Conservation (phyloP, 2,888 invertebrate species). For the Pyrgus malvae region DNA sequence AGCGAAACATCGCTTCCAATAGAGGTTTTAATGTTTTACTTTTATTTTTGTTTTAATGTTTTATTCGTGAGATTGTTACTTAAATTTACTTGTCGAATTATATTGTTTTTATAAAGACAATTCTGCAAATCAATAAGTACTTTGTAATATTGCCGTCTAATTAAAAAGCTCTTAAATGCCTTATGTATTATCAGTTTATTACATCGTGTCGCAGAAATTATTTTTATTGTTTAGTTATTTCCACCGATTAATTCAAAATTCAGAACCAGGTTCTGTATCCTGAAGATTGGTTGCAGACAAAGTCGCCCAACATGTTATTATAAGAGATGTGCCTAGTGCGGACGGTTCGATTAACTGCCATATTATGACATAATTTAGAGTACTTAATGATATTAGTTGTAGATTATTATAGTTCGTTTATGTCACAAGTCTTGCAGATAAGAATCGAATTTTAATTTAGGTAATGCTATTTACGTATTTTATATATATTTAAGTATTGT, state of each 20-base stretch:
- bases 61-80: slow-evolving; percentile 18
- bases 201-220: slow-evolving; percentile 25
- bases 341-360: slow-evolving; percentile 81
- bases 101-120: slow-evolving; percentile 10
- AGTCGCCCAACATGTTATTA: slow-evolving; percentile 54
- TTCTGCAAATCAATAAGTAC: slow-evolving; percentile 16
- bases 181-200: slow-evolving; percentile 16
- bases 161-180: slow-evolving; percentile 1
- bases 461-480: slow-evolving; percentile 54
- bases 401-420: slow-evolving; percentile 68
- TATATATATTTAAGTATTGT: slow-evolving; percentile 48
- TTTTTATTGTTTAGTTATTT: slow-evolving; percentile 47
- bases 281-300: slow-evolving; percentile 55
- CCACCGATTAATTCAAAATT: slow-evolving; percentile 76
- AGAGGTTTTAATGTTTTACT: slow-evolving; percentile 38
- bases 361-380: slow-evolving; percentile 80
- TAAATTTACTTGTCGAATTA: slow-evolving; percentile 15
- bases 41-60: slow-evolving; percentile 11
- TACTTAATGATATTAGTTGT: slow-evolving; percentile 69
- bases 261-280: slow-evolving; percentile 69
- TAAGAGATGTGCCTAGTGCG: slow-evolving; percentile 68
- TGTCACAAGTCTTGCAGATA: slow-evolving; percentile 70
- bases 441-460: slow-evolving; percentile 71
- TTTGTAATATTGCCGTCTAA: slow-evolving; percentile 5
- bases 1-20: slow-evolving; percentile 13